Evolutionary conservation across 2,888 invertebrate species (phyloP).

Genomic region (Drosophila phalerata): DNA sequence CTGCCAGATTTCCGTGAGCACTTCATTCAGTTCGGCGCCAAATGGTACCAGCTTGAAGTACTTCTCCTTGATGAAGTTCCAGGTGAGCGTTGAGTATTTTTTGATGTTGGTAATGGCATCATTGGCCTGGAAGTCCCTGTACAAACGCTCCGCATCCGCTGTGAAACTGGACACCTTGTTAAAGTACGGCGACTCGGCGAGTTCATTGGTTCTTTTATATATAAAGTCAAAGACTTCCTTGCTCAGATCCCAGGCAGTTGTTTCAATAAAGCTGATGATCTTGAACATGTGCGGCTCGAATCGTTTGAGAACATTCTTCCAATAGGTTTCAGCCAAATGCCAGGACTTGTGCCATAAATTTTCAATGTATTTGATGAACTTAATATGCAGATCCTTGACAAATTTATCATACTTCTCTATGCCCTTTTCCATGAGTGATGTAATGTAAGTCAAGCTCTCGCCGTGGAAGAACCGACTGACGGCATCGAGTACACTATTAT

Average conservation of each 20-base stretch:
- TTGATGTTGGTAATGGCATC: slow-evolving; percentile 92
- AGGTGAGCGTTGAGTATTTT: slow-evolving; percentile 90
- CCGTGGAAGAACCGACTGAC: slow-evolving; percentile 90
- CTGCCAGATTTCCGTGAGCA: slow-evolving; percentile 88
- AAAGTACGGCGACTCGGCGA: slow-evolving; percentile 93
- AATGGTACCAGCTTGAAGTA: slow-evolving; percentile 90
- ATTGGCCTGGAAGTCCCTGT: slow-evolving; percentile 91
- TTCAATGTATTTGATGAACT: slow-evolving; percentile 90
- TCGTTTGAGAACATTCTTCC: slow-evolving; percentile 90
- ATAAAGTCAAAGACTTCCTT: slow-evolving; percentile 92
- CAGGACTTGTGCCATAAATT: slow-evolving; percentile 91
- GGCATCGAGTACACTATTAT: slow-evolving; percentile 90
- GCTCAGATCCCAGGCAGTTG: slow-evolving; percentile 90
- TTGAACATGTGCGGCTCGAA: slow-evolving; percentile 93
- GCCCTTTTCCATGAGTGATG: slow-evolving; percentile 89
- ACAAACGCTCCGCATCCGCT: slow-evolving; percentile 92
- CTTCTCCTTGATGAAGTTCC: slow-evolving; percentile 89
- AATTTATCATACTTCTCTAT: slow-evolving; percentile 92
- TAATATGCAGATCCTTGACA: slow-evolving; percentile 91
- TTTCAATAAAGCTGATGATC: slow-evolving; percentile 91
- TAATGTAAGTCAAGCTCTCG: slow-evolving; percentile 91
- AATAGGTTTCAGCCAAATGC: slow-evolving; percentile 88
- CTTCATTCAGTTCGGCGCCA: slow-evolving; percentile 88
- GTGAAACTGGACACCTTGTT: slow-evolving; percentile 92
- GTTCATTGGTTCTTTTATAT: slow-evolving; percentile 91